Base-by-base conservation (phyloP, 2,888 invertebrate species). In the Polydrusus pterygomalis region DNA sequence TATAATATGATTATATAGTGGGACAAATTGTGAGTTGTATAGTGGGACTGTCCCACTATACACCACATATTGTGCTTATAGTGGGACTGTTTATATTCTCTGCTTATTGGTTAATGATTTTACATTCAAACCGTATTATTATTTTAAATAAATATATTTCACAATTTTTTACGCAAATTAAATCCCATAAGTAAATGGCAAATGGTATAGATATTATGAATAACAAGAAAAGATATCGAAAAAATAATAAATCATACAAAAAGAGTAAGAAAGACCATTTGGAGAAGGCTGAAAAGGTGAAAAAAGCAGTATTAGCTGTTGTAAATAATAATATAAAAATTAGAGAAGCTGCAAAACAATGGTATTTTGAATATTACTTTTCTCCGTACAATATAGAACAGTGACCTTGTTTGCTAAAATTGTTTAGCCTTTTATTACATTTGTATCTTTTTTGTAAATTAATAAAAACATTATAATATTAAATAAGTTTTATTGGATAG, bases 101-200 rank as follows among this genome's bases (percentile, higher is more conserved):
- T 58, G 18, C 58, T 58, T 58, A 58, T 5, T 25, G 25, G 58
- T n/a, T 51, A 20, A 51, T 15, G 51, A 17, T 51, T 17, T 51
- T 51, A 51, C 13, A 15, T 43, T 43, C 9, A 43, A 9, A 43
- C 3, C 10, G 40, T 43, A 43, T 43, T 43, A 43, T 43, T 43
- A 13, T 43, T 43, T 43, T 13, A 7, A 43, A n/a, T n/a, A 43
- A 43, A 43, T 43, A 43, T 43, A 43, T 3, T 43, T 43, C 13
- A 9, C 13, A 9, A 43, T 13, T 43, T 2, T 43, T 9, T 3
- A 43, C 40, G 10, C 5, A 43, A 43, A 43, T 5, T 43, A 43
- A 43, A 43, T 11, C 40, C 40, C 40, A 43, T 43, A 7, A 30
- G 7, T n/a, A 43, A 43, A 43, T 43, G 40, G 5, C 13, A 43